Base-by-base conservation (phyloP, 2,888 invertebrate genomes). In the Lordiphosa fenestrarum region DNA sequence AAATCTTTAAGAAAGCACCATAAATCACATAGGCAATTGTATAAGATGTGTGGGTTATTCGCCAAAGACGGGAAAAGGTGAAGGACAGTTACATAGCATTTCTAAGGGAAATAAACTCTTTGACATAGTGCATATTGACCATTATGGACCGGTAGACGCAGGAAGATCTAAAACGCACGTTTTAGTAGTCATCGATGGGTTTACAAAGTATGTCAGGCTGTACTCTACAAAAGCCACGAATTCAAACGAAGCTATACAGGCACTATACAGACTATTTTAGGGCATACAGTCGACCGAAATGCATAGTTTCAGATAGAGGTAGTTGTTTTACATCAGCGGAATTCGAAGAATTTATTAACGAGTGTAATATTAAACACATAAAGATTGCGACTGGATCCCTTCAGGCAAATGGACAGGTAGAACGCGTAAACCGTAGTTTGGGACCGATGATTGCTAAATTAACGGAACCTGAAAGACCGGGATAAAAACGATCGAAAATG, bases 41-140 rank as follows among this genome's bases (percentile, higher is more conserved):
- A 15, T 49, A 1, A 49, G 38, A 25, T 49, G 37, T 23, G 23
- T 48, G 7, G 37, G 25, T 3, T 30, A 25, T 12, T 49, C 48
- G 2, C 19, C 19, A 3, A 19, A 19, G 3, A 19, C 19, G 2
- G 19, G 19, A 3, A 19, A 19, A 19, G 19, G 2, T 19, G 19
- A 19, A 3, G 19, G 19, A 19, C 3, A 2, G 2, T 19, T 19
- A 3, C 19, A 19, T 19, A 19, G 19, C 3, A 19, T 19, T 3
- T 3, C 19, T 19, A 38, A 50, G 6, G 13, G 38, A 38, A 13
- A 38, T 13, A 38, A 36, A 12, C 36, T n/a, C 2, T 13, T 38
- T 15, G 38, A 38, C 1, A 7, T 39, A 1, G 19, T 19, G 7
- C 39, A 39, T 15, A 39, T 39, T 19, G 39, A 39, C 15, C 39